These are phyloP conservation scores for Austrofundulus limnaeus DNA, from an alignment of 2,113 vertebrate genomes.

Conservation along the genomic window DNA sequence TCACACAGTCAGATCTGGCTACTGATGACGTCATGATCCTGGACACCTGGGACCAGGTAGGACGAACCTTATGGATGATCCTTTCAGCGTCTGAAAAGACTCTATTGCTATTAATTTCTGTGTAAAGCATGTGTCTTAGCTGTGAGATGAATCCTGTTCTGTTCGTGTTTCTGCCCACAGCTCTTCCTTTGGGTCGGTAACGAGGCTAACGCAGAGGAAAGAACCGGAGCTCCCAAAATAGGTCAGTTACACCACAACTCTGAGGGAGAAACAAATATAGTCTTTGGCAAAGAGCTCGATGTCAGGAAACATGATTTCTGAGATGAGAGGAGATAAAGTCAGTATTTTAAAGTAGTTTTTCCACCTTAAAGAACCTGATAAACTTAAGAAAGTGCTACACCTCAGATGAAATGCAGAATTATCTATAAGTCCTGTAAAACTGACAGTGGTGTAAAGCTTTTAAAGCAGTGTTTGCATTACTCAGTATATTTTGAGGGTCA, in stretches of 20 bases:
- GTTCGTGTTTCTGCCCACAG: slow-evolving; percentile 40
- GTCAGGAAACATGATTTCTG: not conserved
- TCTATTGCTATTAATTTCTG: not conserved
- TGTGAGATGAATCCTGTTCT: not conserved
- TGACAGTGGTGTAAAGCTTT: too few species aligned
- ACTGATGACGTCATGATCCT: slow-evolving; percentile 84
- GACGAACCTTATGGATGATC: slow-evolving; percentile 1
- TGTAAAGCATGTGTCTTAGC: not conserved
- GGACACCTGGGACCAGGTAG: slow-evolving; percentile 80
- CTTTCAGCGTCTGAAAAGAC: not conserved
- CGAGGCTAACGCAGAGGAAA: slow-evolving; percentile 77
- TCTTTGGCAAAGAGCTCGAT: not conserved
- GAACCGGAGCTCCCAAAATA: slow-evolving; percentile 74
- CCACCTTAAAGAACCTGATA: not conserved
- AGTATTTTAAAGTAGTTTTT: not conserved
- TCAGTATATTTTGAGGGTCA: too few species aligned
- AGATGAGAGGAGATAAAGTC: not conserved
- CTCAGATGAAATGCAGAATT: too few species aligned
- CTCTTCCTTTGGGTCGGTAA: slow-evolving; percentile 82
- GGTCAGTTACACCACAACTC: slow-evolving; percentile 59
- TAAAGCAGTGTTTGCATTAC: too few species aligned
- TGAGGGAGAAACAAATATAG: not conserved
- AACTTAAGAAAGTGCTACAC: not conserved
- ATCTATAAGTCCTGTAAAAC: too few species aligned
- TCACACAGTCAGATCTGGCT: slow-evolving; percentile 81